A percentile compares a stretch with the other conserved stretches of the same genome.
These are phyloP conservation scores for Lepidothrix coronata DNA, from an alignment of 2,113 vertebrate genomes.

Conservation along the genomic window DNA sequence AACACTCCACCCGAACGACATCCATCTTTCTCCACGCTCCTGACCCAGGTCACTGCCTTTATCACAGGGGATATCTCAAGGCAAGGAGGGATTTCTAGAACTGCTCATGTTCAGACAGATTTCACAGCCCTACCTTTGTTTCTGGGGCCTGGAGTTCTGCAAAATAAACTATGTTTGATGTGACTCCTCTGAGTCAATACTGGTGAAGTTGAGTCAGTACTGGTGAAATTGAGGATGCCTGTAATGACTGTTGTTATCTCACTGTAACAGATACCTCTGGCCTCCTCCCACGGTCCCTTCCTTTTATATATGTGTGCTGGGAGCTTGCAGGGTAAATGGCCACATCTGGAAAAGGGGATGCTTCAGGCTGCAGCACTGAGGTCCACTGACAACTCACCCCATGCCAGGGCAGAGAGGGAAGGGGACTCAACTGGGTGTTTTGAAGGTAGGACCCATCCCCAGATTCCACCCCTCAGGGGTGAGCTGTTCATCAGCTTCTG, in stretches of 20 bases:
- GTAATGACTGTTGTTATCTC: background rate
- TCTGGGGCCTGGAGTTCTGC: background rate
- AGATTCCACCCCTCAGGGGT: background rate
- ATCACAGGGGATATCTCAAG: background rate
- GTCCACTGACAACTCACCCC: background rate
- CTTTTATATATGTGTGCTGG: background rate
- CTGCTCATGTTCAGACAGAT: background rate
- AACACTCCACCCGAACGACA: background rate
- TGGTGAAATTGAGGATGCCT: background rate
- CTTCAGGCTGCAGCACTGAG: background rate
- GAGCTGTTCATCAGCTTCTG: background rate
- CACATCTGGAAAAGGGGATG: background rate
- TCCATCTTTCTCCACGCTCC: background rate
- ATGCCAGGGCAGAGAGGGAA: background rate
- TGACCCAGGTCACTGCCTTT: slow-evolving; percentile 52
- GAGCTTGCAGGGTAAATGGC: background rate
- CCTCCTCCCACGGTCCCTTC: background rate
- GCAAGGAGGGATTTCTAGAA: background rate
- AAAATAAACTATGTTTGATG: background rate
- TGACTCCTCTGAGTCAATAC: background rate
- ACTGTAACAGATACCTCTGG: background rate
- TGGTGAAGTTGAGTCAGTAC: background rate
- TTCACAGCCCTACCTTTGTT: slow-evolving; percentile 5
- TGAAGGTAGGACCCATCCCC: background rate
- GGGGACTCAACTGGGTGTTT: background rate